Evolutionary conservation across 92 coral and sea anemone genomes (phyloP), one percentile per base, ranked within the genome.

Genomic region (Parazoanthus atlanticus): DNA sequence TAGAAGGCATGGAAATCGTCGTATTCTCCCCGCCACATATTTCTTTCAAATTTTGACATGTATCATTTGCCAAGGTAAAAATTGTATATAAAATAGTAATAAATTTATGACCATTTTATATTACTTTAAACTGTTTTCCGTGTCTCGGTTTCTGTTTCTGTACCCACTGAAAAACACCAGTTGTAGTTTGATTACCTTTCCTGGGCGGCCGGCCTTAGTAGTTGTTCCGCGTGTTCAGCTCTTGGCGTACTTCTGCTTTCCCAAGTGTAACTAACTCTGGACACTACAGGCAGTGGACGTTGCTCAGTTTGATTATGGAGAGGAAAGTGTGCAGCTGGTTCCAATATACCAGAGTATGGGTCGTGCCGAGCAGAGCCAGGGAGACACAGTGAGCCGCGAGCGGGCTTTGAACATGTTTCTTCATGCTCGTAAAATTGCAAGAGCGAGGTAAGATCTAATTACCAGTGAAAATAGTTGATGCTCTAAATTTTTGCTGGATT

Each of bases 341-440:
- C 96, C 93, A 0, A 92, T 96, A 41, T 95, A 95, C 86, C 99
- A 93, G 82, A 88, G 98, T 77, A 88, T 95, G 40, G 97, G 96
- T 19, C 94, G 84, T 36, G 96, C 96, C 3, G 96, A 95, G 88
- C 92, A 92, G 74, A 89, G 90, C 75, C 96, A 92, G 32, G 94
- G 96, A 26, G 98, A 88, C 46, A 33, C 85, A 41, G 65, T 88
- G 2, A 93, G 94, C 86, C 58, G 19, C 36, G 89, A 94, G 40
- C 93, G 98, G 88, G 93, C 94, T 71, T 56, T 94, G 74, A 92
- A 96, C 31, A 84, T 93, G 73, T 92, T 92, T 65, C 91, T 91
- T n/a, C 95, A 94, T 74, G 92, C 98, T 32, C 92, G 93, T 79
- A 88, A 90, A 17, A 92, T 96, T 49, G 93, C 97, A 8, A 86